A percentile compares a stretch with the other conserved stretches of the same genome.
Evolutionary conservation across 2,113 vertebrate genomes (phyloP).

Genomic region (Chinchilla lanigera): DNA sequence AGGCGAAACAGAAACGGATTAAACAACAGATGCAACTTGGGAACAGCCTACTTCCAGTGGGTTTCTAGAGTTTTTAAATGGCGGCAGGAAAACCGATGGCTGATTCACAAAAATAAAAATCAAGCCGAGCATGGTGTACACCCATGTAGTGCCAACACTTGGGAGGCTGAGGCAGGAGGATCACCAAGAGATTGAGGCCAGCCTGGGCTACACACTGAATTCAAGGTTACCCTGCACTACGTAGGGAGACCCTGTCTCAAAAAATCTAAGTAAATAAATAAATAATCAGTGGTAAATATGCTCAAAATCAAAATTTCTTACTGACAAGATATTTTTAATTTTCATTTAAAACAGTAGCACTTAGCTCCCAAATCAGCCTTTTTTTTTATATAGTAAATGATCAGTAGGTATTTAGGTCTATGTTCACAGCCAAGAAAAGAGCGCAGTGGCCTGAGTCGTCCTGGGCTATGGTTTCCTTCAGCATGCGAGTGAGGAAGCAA

Average conservation of each 20-base stretch:
- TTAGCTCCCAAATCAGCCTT: neutral
- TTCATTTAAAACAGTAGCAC: neutral
- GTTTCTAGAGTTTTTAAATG: neutral
- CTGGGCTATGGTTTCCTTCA: neutral
- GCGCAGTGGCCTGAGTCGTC: neutral
- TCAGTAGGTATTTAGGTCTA: neutral
- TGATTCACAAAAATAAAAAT: constrained; percentile 46
- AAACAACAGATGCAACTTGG: neutral
- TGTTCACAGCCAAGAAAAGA: neutral
- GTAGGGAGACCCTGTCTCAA: neutral
- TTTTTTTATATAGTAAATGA: neutral
- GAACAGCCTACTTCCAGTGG: constrained; percentile 17
- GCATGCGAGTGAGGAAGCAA: neutral
- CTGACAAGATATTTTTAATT: constrained; percentile 8
- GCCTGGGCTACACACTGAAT: neutral
- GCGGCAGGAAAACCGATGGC: constrained; percentile 25
- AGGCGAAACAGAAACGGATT: neutral
- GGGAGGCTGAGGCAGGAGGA: neutral
- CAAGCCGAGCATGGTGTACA: neutral
- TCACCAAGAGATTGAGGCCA: neutral
- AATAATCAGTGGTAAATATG: constrained; percentile 26
- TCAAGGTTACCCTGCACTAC: neutral
- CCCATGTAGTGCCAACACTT: neutral
- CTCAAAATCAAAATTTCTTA: constrained; percentile 15
- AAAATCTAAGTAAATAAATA: neutral